Conservation (phyloP, 2,888 invertebrate species). For the Hartigia nigra region DNA sequence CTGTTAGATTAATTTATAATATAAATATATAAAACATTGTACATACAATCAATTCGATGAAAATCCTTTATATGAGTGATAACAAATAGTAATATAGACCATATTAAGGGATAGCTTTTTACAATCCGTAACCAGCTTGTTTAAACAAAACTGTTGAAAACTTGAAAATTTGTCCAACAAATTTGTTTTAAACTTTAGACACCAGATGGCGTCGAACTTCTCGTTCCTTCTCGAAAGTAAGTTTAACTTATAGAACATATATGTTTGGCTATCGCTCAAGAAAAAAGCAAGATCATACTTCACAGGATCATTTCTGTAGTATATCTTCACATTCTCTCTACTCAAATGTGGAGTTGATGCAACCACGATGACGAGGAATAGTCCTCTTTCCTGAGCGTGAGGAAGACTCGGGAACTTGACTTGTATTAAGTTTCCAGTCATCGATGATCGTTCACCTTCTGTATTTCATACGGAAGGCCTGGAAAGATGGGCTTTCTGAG, state of each 20-base stretch:
- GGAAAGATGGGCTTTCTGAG: slow-evolving; percentile 19
- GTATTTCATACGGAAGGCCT: slow-evolving; percentile 10
- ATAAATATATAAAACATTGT: background rate
- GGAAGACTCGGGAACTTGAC: slow-evolving; percentile 14
- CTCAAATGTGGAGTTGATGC: slow-evolving; percentile 66
- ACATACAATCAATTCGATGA: background rate
- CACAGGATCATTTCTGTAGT: slow-evolving; percentile 79
- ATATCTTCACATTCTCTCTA: slow-evolving; percentile 71
- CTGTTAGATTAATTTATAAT: background rate
- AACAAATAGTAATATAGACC: background rate
- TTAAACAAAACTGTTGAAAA: background rate
- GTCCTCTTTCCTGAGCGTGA: slow-evolving; percentile 63
- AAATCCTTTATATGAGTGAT: background rate
- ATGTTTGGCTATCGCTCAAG: background rate
- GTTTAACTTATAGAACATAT: background rate
- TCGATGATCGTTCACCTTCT: slow-evolving; percentile 24
- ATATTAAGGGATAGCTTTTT: background rate
- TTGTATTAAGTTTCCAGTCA: slow-evolving; percentile 14
- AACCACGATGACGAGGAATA: slow-evolving; percentile 72
- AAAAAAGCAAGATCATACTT: slow-evolving; percentile 64
- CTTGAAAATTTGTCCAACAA: background rate
- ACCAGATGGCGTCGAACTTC: background rate
- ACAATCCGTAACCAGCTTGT: background rate
- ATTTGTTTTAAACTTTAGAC: background rate
- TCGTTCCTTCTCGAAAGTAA: background rate